Percentiles rank a stretch among this genome's conserved stretches.
Evolutionary conservation across 2,797 vertebrate species (phyloP).

Genomic region (Phataginus tricuspis): DNA sequence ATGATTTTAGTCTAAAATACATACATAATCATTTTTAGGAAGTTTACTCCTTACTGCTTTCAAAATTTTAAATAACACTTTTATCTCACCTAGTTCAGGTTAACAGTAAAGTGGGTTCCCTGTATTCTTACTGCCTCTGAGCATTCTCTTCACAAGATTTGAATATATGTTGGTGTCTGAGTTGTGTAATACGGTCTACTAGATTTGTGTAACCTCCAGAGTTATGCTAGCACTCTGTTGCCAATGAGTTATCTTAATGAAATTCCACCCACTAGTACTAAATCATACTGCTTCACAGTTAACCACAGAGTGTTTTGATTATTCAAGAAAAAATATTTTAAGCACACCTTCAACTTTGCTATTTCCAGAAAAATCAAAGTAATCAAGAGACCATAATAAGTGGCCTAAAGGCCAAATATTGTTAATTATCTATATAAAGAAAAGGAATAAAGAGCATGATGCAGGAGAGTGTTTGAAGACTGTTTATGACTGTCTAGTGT

Average conservation of each 20-base stretch:
- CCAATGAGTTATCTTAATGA: conserved; percentile 78
- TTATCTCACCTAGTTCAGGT: too few relatives aligned
- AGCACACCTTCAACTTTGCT: conserved; percentile 76
- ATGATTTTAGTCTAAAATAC: not conserved
- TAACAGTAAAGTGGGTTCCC: not conserved
- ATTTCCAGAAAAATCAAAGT: conserved; percentile 54
- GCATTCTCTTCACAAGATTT: not conserved
- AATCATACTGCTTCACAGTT: conserved; percentile 79
- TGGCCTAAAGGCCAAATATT: conserved; percentile 12
- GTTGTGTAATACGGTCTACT: conserved; percentile 46
- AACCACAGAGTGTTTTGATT: conserved; percentile 78
- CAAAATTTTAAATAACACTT: not conserved
- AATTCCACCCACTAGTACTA: conserved; percentile 76
- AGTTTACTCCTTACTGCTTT: not conserved
- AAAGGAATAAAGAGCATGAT: not conserved
- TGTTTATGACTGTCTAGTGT: not conserved
- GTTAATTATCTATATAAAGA: not conserved
- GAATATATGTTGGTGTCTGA: conserved; percentile 34
- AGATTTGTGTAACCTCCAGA: conserved; percentile 74
- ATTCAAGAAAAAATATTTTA: conserved; percentile 74
- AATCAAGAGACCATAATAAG: conserved; percentile 64
- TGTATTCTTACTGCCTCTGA: not conserved
- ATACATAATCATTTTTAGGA: not conserved
- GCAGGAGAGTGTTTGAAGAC: not conserved
- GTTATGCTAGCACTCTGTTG: conserved; percentile 61